phyloP scores from a whole-genome alignment of 2,888 invertebrate genomes.

The Xylophagus ater region DNA sequence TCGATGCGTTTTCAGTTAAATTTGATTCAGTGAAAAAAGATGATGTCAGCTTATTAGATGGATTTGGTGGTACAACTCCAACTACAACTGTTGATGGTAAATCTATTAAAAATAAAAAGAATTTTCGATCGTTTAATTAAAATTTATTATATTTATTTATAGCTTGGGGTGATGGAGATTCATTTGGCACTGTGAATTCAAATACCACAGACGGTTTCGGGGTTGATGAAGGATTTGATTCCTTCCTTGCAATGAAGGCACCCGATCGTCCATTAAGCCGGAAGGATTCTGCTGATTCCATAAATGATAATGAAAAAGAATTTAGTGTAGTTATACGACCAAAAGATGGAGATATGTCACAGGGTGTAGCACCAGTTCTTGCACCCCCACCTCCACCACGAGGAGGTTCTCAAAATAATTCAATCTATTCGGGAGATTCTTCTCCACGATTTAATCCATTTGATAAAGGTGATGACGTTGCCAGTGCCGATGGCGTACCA shows the following conservation, averaged over 20 bases:
- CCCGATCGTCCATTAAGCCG: conserved; percentile 42
- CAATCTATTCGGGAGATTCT: conserved; percentile 38
- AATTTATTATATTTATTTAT: conserved; percentile 1
- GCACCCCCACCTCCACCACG: conserved; percentile 56
- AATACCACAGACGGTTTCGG: conserved; percentile 46
- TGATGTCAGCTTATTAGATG: conserved; percentile 33
- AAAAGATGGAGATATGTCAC: conserved; percentile 36
- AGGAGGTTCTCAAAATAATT: conserved; percentile 23
- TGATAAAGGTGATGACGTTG: conserved; percentile 45
- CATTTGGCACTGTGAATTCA: conserved; percentile 32
- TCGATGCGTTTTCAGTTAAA: conserved; percentile 82
- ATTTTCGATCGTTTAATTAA: background rate
- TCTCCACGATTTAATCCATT: conserved; percentile 70
- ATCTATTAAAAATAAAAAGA: conserved; percentile 15
- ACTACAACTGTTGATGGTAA: conserved; percentile 32
- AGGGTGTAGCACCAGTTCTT: conserved; percentile 53
- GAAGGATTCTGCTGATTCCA: conserved; percentile 61
- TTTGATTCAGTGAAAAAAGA: conserved; percentile 55
- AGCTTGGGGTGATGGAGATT: conserved; percentile 37
- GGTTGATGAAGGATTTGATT: conserved; percentile 64
- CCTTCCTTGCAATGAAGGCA: conserved; percentile 68
- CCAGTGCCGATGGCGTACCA: conserved; percentile 27
- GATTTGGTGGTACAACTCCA: conserved; percentile 31
- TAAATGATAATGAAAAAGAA: conserved; percentile 55
- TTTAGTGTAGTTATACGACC: conserved; percentile 67